These are phyloP conservation scores for Crenuchus spilurus DNA, from an alignment of 2,797 vertebrate species.

Conservation along the genomic window DNA sequence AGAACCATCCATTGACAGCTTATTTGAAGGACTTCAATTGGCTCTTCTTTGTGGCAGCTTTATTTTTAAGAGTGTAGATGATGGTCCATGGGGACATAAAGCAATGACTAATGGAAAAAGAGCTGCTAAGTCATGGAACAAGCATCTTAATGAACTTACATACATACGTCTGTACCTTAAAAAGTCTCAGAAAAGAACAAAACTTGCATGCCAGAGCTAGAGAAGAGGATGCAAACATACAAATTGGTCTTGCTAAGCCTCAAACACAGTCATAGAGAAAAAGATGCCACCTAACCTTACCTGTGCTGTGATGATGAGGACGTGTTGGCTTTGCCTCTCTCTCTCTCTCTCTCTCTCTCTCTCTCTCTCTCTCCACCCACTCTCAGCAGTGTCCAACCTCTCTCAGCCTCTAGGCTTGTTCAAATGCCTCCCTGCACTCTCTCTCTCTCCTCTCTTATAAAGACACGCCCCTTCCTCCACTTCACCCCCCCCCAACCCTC, in stretches of 20 bases:
- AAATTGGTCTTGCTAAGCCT: background rate
- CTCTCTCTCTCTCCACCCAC: slow-evolving; percentile 31
- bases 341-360: slow-evolving; percentile 1
- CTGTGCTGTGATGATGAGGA: slow-evolving; percentile 44
- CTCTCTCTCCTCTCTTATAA: slow-evolving; percentile 76
- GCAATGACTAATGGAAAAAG: slow-evolving; percentile 51
- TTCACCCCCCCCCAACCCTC: slow-evolving; percentile 64
- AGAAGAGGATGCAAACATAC: no score
- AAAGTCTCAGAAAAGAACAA: background rate
- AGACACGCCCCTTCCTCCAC: slow-evolving; percentile 75
- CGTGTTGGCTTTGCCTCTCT: slow-evolving; percentile 44
- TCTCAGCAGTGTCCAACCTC: slow-evolving; percentile 65
- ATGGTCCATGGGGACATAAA: slow-evolving; percentile 28
- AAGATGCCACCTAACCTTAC: slow-evolving; percentile 43
- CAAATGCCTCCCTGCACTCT: slow-evolving; percentile 75
- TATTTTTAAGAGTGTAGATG: no score
- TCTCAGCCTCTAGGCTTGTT: slow-evolving; percentile 75
- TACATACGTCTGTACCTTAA: no score
- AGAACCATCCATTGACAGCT: no score
- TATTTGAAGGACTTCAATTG: no score
- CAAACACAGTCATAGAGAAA: background rate
- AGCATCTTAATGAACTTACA: background rate
- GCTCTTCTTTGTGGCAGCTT: no score
- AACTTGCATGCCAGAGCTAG: background rate
- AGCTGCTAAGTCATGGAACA: slow-evolving; percentile 32